Base-by-base conservation (phyloP, 2,888 invertebrate species). In the Gortyna flavago region DNA sequence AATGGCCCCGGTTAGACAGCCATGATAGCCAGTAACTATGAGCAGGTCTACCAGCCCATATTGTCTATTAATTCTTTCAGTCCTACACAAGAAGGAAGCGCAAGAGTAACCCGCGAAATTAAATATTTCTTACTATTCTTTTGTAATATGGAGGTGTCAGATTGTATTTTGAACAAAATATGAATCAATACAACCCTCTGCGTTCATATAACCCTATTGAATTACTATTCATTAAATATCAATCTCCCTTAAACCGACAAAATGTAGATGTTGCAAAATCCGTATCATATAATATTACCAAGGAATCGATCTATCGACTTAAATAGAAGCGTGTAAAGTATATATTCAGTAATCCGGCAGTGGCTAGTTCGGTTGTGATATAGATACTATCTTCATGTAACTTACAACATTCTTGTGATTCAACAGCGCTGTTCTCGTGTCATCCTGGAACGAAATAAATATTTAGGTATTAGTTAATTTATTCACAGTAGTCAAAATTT, bases 371-470 rank as follows among this genome's bases (percentile, higher is more conserved):
- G 68, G 79, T 77, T 87, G 83, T 77, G 78, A 75, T 78, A 70
- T 81, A 79, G 77, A 76, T 77, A 77, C 75, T 87, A 85, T 66
- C 61, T 72, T 83, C 72, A 79, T 79, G 75, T 83, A 82, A 83
- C 85, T 77, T 78, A 85, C 83, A 81, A 81, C 80, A 80, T 83
- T 72, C 81, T 83, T 88, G 84, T 87, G 88, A 81, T 89, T 74
- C 79, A 69, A 54, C 75, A 59, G 66, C 71, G 65, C 62, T 59
- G 70, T 48, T 70, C 29, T 35, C 64, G 54, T 71, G 54, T 87
- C 75, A 89, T 76, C 84, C 85, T 85, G 81, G 11, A 87, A 84
- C 0, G 25, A 77, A 11, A 74, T 1, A 51, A 25, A 44, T 25
- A 18, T 48, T 61, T 59, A 61, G 3, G 9, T 32, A 18, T 70